phyloP scores from a whole-genome alignment of 1,140 invertebrate genomes.

The Bradysia coprophila region DNA sequence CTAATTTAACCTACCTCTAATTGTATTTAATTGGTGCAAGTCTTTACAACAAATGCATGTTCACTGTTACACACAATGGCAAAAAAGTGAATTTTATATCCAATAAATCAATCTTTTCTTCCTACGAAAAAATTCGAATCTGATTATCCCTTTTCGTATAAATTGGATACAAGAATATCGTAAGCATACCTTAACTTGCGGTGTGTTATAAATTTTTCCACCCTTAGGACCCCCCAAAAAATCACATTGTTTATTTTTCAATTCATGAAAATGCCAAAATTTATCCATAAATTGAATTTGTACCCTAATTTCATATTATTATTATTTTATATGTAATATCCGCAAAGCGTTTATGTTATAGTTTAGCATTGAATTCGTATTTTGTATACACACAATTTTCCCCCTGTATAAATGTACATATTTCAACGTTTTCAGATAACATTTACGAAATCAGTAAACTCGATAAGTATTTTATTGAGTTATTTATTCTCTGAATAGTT shows the following conservation, averaged over 20 bases:
- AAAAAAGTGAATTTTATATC: not conserved
- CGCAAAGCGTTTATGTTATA: too few species aligned
- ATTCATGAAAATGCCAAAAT: not conserved
- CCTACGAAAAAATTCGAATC: not conserved
- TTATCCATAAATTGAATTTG: not conserved
- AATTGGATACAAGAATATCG: too few species aligned
- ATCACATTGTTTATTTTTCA: not conserved
- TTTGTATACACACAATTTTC: too few species aligned
- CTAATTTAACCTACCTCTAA: too few species aligned
- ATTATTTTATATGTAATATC: too few species aligned
- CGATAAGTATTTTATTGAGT: not conserved
- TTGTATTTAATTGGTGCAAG: too few species aligned
- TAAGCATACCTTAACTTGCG: too few species aligned
- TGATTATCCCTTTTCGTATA: too few species aligned
- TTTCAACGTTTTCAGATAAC: not conserved
- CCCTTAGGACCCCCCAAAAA: not conserved
- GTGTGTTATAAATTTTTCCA: too few species aligned
- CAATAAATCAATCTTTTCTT: not conserved
- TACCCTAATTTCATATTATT: not conserved
- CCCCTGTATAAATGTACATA: not conserved
- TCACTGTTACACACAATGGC: not conserved
- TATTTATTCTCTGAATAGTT: not conserved
- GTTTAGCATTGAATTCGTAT: too few species aligned
- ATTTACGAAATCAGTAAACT: not conserved
- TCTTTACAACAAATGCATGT: not conserved